phyloP scores from a whole-genome alignment of 2,888 invertebrate genomes.

The Hypolimnas misippus region DNA sequence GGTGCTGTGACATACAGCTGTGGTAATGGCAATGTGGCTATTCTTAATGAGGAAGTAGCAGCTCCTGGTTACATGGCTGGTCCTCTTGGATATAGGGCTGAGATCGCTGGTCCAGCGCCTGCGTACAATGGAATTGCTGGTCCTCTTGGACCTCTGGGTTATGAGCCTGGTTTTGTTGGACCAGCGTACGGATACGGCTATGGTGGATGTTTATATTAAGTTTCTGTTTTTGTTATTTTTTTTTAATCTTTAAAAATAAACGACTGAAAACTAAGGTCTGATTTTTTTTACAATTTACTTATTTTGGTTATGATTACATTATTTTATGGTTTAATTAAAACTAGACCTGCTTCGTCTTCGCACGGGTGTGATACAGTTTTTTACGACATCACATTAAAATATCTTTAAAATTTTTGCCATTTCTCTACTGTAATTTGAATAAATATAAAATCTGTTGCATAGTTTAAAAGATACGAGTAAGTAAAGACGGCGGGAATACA shows the following conservation, averaged over 20 bases:
- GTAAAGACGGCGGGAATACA: too few relatives aligned
- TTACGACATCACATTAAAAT: too few relatives aligned
- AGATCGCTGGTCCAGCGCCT: slow-evolving; percentile 1
- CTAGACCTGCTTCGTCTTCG: too few relatives aligned
- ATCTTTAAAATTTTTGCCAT: too few relatives aligned
- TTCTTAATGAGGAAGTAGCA: slow-evolving; percentile 36
- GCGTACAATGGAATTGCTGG: slow-evolving; percentile 38
- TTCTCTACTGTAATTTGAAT: too few relatives aligned
- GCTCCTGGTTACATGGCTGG: slow-evolving; percentile 39
- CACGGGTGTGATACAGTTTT: too few relatives aligned
- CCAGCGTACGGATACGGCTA: slow-evolving; percentile 35
- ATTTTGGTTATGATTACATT: too few relatives aligned
- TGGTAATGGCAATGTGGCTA: slow-evolving; percentile 44
- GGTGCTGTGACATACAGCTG: slow-evolving; percentile 45
- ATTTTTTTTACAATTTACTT: too few relatives aligned
- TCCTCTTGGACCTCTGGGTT: slow-evolving; percentile 39
- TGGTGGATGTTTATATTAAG: slow-evolving; percentile 19
- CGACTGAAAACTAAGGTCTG: too few relatives aligned
- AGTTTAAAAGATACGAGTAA: too few relatives aligned
- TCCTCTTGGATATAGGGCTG: slow-evolving; percentile 42
- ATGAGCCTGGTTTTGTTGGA: slow-evolving; percentile 19
- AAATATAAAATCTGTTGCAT: too few relatives aligned
- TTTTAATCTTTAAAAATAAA: not conserved
- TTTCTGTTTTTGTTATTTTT: not conserved
- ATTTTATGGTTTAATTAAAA: too few relatives aligned